These are phyloP conservation scores for Merluccius polli DNA, from an alignment of 2,797 vertebrate species.

Conservation along the genomic window DNA sequence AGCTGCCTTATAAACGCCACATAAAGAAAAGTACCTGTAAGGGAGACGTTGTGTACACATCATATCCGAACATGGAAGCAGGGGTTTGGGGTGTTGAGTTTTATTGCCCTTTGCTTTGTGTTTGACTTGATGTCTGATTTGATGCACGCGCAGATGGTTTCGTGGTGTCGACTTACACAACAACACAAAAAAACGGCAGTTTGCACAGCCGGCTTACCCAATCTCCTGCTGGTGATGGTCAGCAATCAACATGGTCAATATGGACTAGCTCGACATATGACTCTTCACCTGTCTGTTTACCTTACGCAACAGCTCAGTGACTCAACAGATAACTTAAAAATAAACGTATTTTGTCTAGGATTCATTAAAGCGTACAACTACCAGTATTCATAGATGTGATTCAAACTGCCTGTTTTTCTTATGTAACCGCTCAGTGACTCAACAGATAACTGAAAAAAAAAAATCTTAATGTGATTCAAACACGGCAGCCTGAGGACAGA, in stretches of 20 bases:
- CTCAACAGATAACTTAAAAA: background rate
- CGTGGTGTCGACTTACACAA: background rate
- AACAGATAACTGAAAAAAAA: no score
- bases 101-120: background rate
- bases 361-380: no score
- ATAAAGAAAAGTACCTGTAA: background rate
- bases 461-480: no score
- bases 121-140: background rate
- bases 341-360: no score
- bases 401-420: no score
- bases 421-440: no score
- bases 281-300: background rate
- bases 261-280: background rate
- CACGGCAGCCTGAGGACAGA: background rate
- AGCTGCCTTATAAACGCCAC: background rate
- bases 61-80: background rate
- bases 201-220: slow-evolving; percentile 35
- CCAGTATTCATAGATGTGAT: background rate
- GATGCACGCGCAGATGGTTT: background rate
- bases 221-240: slow-evolving; percentile 1
- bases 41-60: background rate
- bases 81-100: background rate
- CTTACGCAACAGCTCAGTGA: background rate
- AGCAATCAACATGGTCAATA: slow-evolving; percentile 7
- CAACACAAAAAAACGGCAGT: slow-evolving; percentile 16